These are phyloP conservation scores for Lasioglossum morio DNA, from an alignment of 2,888 invertebrate genomes.

Conservation along the genomic window DNA sequence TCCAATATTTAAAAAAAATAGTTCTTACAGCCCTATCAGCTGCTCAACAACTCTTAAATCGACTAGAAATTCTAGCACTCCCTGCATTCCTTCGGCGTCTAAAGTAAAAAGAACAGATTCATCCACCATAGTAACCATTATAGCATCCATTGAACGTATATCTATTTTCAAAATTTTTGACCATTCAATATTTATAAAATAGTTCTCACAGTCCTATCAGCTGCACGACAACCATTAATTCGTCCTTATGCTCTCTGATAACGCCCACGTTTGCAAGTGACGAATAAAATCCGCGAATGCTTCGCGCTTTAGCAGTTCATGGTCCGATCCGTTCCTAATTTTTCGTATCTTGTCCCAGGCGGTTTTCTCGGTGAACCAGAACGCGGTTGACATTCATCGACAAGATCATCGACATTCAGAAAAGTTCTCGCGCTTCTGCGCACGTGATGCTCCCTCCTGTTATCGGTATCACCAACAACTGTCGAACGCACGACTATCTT, in stretches of 20 bases:
- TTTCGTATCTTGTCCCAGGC: not conserved
- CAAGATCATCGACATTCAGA: conserved; percentile 34
- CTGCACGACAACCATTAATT: not conserved
- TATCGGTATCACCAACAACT: conserved; percentile 54
- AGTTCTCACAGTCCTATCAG: not conserved
- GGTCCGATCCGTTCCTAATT: not conserved
- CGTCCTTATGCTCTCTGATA: not conserved
- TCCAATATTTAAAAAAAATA: no score
- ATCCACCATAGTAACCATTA: no score
- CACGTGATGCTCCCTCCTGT: conserved; percentile 34
- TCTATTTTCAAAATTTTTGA: not conserved
- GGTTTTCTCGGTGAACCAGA: not conserved
- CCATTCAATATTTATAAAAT: not conserved
- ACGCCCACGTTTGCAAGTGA: not conserved
- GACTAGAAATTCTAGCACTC: no score
- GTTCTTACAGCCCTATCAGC: no score
- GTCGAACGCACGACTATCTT: conserved; percentile 69
- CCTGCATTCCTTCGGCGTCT: no score
- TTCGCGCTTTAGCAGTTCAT: not conserved
- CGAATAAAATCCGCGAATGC: not conserved
- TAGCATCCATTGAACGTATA: not conserved
- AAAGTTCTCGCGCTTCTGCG: conserved; percentile 38
- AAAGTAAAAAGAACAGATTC: no score
- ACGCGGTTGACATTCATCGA: not conserved
- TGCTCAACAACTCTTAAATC: no score